These are phyloP conservation scores for Acrobasis suavella DNA, from an alignment of 2,888 invertebrate species.

Conservation along the genomic window DNA sequence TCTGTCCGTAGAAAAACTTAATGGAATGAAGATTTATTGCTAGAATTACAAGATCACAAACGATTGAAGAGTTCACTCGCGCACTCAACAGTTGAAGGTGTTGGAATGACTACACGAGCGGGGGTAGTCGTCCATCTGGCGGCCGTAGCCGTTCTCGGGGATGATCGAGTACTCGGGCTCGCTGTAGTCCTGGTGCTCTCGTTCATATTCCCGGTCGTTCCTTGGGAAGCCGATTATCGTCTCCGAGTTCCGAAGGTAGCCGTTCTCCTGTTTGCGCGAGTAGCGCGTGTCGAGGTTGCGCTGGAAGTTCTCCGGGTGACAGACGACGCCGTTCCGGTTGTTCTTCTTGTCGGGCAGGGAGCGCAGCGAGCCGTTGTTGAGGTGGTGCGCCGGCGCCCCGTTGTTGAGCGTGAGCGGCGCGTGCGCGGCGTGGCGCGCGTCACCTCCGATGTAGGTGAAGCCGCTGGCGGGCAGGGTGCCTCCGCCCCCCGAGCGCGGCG, in stretches of 20 bases:
- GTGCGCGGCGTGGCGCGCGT: constrained; percentile 72
- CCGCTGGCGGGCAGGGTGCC: constrained; percentile 86
- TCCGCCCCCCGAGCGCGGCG: constrained; percentile 79
- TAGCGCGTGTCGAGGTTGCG: constrained; percentile 77
- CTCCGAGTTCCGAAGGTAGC: constrained; percentile 74
- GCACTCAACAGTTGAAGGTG: constrained; percentile 80
- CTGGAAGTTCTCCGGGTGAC: constrained; percentile 78
- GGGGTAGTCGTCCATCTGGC: constrained; percentile 61
- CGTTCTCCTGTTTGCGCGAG: constrained; percentile 78
- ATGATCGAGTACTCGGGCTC: constrained; percentile 80
- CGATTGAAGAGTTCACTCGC: constrained; percentile 56
- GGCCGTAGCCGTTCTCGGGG: constrained; percentile 65
- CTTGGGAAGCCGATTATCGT: constrained; percentile 71
- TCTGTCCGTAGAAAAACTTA: constrained; percentile 71
- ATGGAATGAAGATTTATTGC: constrained; percentile 83
- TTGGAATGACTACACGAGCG: constrained; percentile 75
- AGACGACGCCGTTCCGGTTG: constrained; percentile 70
- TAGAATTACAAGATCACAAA: constrained; percentile 82
- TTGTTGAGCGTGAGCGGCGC: constrained; percentile 73
- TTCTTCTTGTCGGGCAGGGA: constrained; percentile 76
- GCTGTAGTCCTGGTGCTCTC: constrained; percentile 63
- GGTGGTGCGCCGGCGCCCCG: constrained; percentile 75
- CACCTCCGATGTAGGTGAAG: constrained; percentile 89
- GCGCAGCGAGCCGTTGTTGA: constrained; percentile 78
- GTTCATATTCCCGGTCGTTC: constrained; percentile 58